Percentiles rank a stretch among this genome's conserved stretches.
Evolutionary conservation across 2,113 vertebrate species (phyloP).

Genomic region (Sciurus niger): DNA sequence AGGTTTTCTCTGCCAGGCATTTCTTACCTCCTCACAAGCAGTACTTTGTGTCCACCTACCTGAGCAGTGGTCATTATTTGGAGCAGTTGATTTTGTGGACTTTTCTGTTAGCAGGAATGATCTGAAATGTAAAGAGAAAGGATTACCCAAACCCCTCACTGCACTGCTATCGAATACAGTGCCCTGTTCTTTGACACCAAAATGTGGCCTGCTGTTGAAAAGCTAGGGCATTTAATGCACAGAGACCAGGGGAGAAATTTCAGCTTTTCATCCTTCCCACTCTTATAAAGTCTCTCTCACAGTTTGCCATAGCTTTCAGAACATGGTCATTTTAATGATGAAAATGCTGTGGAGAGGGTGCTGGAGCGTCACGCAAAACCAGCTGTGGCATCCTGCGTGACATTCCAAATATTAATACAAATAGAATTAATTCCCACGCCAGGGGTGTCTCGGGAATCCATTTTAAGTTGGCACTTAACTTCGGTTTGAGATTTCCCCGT

Average conservation of each 20-base stretch:
- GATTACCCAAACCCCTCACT: neutral
- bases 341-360: constrained; percentile 52
- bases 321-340: constrained; percentile 79
- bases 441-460: constrained; percentile 68
- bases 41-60: neutral
- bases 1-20: neutral
- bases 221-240: constrained; percentile 72
- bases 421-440: constrained; percentile 78
- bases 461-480: constrained; percentile 78
- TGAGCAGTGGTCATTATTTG: neutral
- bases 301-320: constrained; percentile 62
- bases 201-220: constrained; percentile 58
- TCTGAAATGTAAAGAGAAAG: constrained; percentile 69
- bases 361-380: constrained; percentile 58
- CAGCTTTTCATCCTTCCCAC: constrained; percentile 66
- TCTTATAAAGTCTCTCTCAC: constrained; percentile 7
- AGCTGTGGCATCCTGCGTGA: constrained; percentile 65
- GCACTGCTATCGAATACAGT: neutral
- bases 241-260: constrained; percentile 56
- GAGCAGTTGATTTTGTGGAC: constrained; percentile 35
- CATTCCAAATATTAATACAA: constrained; percentile 81
- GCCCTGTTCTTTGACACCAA: constrained; percentile 70
- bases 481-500: constrained; percentile 74
- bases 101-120: constrained; percentile 58
- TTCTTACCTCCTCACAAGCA: neutral